phyloP scores from a whole-genome alignment of 2,797 vertebrate genomes.

The Gobionotothen gibberifrons region DNA sequence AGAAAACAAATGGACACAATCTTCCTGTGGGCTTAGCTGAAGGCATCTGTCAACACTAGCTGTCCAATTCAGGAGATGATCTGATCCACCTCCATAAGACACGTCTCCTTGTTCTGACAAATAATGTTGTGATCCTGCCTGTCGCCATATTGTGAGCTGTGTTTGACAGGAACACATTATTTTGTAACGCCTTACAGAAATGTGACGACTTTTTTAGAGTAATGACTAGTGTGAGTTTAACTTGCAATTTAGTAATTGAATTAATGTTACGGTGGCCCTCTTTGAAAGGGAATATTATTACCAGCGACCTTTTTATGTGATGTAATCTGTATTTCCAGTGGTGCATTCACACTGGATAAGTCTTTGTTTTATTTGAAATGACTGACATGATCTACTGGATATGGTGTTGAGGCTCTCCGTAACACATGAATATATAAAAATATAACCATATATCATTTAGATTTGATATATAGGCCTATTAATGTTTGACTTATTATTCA shows the following conservation, averaged over 20 bases:
- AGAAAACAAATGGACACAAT: constrained; percentile 14
- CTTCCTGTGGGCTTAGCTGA: neutral
- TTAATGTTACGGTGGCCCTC: no score
- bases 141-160: neutral
- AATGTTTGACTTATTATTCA: no score
- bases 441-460: no score
- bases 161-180: neutral
- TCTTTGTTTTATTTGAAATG: no score
- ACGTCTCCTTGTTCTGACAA: neutral
- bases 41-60: constrained; percentile 4
- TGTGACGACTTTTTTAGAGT: neutral
- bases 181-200: neutral
- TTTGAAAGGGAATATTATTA: no score
- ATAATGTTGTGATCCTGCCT: neutral
- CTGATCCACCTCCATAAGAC: constrained; percentile 7
- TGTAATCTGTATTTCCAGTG: no score
- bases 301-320: no score
- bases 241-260: neutral
- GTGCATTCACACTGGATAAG: no score
- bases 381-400: no score
- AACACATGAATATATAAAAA: no score
- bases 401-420: no score
- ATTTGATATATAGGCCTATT: no score
- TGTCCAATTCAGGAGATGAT: neutral
- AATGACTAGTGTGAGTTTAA: neutral